A percentile compares a stretch with the other conserved stretches of the same genome.
Conservation (phyloP, 2,888 invertebrate species). For the Zhuqinia jingwanae region DNA sequence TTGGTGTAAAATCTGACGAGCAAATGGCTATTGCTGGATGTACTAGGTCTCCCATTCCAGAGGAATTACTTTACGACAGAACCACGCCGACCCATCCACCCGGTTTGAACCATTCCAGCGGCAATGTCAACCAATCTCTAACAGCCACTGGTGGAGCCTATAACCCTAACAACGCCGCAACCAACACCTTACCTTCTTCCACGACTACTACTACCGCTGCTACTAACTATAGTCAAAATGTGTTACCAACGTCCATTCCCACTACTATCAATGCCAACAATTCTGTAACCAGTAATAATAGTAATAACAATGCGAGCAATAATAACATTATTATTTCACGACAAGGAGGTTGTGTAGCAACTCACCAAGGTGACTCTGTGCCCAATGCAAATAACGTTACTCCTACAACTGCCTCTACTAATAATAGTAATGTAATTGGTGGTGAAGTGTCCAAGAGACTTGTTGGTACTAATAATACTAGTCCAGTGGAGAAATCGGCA, state of each 20-base stretch:
- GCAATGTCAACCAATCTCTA: constrained; percentile 38
- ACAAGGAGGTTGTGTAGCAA: constrained; percentile 38
- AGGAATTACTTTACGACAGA: constrained; percentile 73
- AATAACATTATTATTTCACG: constrained; percentile 19
- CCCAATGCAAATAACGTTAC: constrained; percentile 50
- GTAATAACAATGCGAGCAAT: constrained; percentile 41
- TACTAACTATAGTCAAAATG: constrained; percentile 64
- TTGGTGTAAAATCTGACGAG: constrained; percentile 56
- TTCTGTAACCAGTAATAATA: constrained; percentile 45
- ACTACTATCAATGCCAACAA: constrained; percentile 47
- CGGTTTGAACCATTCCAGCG: constrained; percentile 43
- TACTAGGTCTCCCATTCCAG: constrained; percentile 78
- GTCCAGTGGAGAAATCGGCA: constrained; percentile 48
- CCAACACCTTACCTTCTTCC: constrained; percentile 26
- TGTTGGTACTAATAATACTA: constrained; percentile 13
- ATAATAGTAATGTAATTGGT: constrained; percentile 6
- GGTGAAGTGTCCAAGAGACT: constrained; percentile 26
- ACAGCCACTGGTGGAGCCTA: constrained; percentile 51
- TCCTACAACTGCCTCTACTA: constrained; percentile 69
- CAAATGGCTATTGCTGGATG: constrained; percentile 71
- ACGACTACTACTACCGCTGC: constrained; percentile 7
- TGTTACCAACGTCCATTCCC: constrained; percentile 20
- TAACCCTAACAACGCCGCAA: constrained; percentile 57
- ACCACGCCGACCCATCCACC: constrained; percentile 55
- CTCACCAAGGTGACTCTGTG: background rate